Base-by-base conservation (phyloP, 2,797 vertebrate genomes). In the Lutjanus campechanus region DNA sequence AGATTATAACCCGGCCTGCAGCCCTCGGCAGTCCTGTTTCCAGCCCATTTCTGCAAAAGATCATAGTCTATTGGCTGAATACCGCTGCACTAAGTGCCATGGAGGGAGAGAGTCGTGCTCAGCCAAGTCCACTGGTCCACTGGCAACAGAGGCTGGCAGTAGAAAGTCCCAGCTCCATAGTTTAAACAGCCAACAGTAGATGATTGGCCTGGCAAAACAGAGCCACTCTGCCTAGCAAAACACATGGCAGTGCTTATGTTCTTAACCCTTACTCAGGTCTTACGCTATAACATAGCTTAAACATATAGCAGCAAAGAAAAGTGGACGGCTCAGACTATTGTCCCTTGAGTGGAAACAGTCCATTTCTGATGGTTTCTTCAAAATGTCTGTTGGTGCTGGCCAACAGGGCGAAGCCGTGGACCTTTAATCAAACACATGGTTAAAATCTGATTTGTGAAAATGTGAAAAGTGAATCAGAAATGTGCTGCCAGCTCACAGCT, bases 51-150 rank as follows among this genome's bases (percentile, higher is more conserved):
- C 87, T 92, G 90, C 90, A 85, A 85, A 88, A 91, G 88, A 93
- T 93, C 93, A 93, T 50, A 83, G 87, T 86, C 85, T 90, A 85
- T 82, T 93, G 92, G 92, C 92, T 85, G 89, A 72, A 83, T 83
- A 81, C 58, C 40, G 71, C 87, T 85, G 69, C 88, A 74, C 83
- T 92, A 93, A 93, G 91, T 94, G 93, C 91, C 91, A 91, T 78
- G 73, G 90, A 93, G 92, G 79, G 81, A 91, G 90, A 76, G 85
- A 85, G 71, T 16, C 9, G 2, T 19, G 16, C 73, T 66, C 67
- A 64, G 93, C 93, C 93, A 95, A 93, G 91, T 93, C 88, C 89
- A 77, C 85, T 86, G 92, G 91, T 92, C 92, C 92, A 92, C 90
- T 94, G 93, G 93, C 92, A 92, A 76, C 79, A 51, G 74, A 76